Evolutionary conservation across 1,140 invertebrate species (phyloP).

Genomic region (Leptoteleia sp.): DNA sequence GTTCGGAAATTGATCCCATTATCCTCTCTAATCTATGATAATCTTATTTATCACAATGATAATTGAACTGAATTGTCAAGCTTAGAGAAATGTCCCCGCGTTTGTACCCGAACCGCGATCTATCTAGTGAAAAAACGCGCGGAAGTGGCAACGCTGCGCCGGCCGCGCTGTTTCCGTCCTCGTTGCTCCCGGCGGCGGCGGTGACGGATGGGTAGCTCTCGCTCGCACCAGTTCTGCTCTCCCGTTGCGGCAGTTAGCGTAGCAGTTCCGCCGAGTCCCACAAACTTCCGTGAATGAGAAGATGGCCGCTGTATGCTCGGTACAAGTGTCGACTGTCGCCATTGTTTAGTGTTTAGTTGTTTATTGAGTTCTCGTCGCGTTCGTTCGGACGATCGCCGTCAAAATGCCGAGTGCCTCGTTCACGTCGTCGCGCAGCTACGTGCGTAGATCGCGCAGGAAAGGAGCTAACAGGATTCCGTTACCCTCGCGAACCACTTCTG

Average conservation of each 20-base stretch:
- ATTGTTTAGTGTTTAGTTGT: conserved; percentile 79
- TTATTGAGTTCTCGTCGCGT: conserved; percentile 51
- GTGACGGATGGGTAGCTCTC: conserved; percentile 5
- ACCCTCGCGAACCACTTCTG: conserved; percentile 88
- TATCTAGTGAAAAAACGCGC: not conserved
- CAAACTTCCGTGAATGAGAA: conserved; percentile 73
- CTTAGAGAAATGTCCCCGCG: too few species aligned
- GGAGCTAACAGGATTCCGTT: conserved; percentile 90
- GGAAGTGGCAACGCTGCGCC: conserved; percentile 19
- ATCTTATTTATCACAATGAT: too few species aligned
- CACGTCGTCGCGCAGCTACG: conserved; percentile 92
- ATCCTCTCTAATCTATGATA: too few species aligned
- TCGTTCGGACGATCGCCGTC: conserved; percentile 44
- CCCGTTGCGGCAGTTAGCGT: conserved; percentile 52
- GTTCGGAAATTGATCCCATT: too few species aligned
- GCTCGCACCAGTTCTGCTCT: conserved; percentile 13
- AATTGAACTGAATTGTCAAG: too few species aligned
- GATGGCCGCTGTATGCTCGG: conserved; percentile 78
- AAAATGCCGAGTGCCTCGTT: conserved; percentile 95
- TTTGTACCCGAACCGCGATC: too few species aligned
- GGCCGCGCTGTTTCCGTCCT: not conserved
- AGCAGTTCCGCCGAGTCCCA: conserved; percentile 50
- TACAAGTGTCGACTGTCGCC: conserved; percentile 79
- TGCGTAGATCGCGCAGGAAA: conserved; percentile 91
- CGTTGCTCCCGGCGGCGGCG: not conserved